A percentile compares a stretch with the other conserved stretches of the same genome.
Conservation (phyloP, 2,888 invertebrate genomes). For the Calephelis perditalis region DNA sequence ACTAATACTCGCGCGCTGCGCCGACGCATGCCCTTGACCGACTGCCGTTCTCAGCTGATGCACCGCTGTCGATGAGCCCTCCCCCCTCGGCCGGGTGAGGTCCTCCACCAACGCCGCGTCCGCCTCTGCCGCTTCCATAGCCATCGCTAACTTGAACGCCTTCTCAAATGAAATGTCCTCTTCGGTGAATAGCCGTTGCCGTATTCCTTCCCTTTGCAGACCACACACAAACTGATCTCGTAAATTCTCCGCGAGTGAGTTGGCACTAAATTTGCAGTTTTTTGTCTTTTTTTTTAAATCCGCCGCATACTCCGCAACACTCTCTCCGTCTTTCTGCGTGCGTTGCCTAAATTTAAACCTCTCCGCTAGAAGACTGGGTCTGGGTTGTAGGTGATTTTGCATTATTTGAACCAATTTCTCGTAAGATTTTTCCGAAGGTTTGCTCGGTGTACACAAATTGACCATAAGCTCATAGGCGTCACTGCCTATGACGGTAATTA, state of each 20-base stretch:
- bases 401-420: neutral
- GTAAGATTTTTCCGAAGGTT: constrained; percentile 3
- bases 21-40: no score
- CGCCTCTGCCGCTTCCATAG: neutral
- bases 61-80: no score
- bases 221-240: constrained; percentile 12
- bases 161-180: neutral
- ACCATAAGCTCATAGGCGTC: constrained; percentile 20
- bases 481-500: constrained; percentile 19
- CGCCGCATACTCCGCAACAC: constrained; percentile 5
- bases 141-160: neutral
- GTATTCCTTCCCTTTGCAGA: no score
- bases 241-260: constrained; percentile 10
- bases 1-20: no score
- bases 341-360: neutral
- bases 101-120: no score
- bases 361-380: neutral
- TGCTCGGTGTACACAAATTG: constrained; percentile 17
- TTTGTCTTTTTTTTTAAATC: constrained; percentile 13
- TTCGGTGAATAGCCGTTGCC: neutral
- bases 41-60: no score
- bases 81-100: no score
- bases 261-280: constrained; percentile 11
- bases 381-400: neutral
- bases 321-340: neutral